Conservation (phyloP, 92 coral and sea anemone species). For the Chrysogorgia sp. region DNA sequence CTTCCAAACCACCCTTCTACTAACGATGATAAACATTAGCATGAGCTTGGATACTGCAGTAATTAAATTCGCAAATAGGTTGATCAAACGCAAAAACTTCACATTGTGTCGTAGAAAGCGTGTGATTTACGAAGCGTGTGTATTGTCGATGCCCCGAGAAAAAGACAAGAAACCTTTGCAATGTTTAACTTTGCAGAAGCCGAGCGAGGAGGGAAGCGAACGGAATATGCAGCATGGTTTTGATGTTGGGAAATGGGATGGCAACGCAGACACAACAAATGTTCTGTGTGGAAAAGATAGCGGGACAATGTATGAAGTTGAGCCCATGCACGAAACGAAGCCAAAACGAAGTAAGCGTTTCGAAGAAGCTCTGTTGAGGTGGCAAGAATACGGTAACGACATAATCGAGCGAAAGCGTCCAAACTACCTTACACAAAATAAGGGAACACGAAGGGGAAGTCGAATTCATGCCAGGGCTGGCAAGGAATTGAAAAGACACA, state of each 20-base stretch:
- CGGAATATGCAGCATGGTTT: not conserved
- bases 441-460: not conserved
- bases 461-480: not conserved
- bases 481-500: not conserved
- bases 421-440: constrained; percentile 5
- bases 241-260: not conserved
- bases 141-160: not conserved
- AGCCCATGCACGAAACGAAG: not conserved
- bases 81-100: too few species aligned
- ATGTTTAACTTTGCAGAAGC: not conserved
- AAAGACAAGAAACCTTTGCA: not conserved
- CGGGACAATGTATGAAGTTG: not conserved
- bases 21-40: too few species aligned
- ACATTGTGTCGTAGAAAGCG: too few species aligned
- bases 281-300: not conserved
- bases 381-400: constrained; percentile 46
- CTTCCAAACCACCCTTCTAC: too few species aligned
- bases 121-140: not conserved
- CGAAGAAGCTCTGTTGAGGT: constrained; percentile 31
- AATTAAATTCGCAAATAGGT: too few species aligned
- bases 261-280: not conserved
- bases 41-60: too few species aligned
- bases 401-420: constrained; percentile 39
- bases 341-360: constrained; percentile 22
- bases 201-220: not conserved